Base-by-base conservation (phyloP, 1,140 invertebrate species). In the Phymastichus coffea region DNA sequence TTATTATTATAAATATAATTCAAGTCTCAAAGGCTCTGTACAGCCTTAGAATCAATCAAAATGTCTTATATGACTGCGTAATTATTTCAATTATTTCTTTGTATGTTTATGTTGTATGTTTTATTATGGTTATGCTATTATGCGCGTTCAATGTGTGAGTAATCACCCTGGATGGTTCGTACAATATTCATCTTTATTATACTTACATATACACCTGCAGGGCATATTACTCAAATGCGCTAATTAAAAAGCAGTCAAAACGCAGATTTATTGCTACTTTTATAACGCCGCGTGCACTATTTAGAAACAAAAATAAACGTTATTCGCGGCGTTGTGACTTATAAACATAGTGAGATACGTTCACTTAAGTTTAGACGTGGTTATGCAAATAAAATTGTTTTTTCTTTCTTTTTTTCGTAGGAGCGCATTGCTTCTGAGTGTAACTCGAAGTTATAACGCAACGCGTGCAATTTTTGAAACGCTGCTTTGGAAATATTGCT, bases 381-480 rank as follows among this genome's bases (percentile, higher is more conserved):
- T 4, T 38, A 33, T 20, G 26, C 46, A 19, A 17, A 44, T 52
- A 44, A 43, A 4, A 38, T 22, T 59, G 37, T 59, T 59, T 20
- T 54, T 47, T 47, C 33, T 48, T 40, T 47, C 7, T 4, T 33
- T 54, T n/a, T n/a, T n/a, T 15, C 25, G 51, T n/a, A 25, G 22
- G 33, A 26, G 41, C 23, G n/a, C 40, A 12, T 60, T 28, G 38
- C 40, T 53, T 47, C 2, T 23, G 57, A 60, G 57, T 54, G 23
- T 30, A 4, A 60, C 57, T 60, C 57, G 33, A 47, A 48, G 12
- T 46, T 52, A 17, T 53, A 6, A 53, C 41, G 30, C 7, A 33
- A 48, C 4, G 49, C 49, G 57, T 60, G 57, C 51, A 60, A 54
- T 54, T 54, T 54, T 60, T 54, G 41, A 53, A 53, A 49, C 48